Evolutionary conservation across 2,113 vertebrate genomes (phyloP).

Genomic region (Osmerus eperlanus): DNA sequence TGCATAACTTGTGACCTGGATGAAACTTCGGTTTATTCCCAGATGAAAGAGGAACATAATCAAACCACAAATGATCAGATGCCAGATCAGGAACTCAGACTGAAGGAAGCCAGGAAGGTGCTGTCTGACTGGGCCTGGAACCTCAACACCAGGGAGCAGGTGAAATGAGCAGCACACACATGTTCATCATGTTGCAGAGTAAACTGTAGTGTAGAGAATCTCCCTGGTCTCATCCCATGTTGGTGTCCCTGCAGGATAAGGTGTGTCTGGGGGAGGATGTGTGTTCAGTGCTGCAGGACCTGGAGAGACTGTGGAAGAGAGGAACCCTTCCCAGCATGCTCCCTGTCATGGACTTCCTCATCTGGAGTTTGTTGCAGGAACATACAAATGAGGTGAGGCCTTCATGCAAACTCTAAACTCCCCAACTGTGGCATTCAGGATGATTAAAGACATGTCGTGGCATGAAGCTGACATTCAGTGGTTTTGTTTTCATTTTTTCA

Average conservation of each 20-base stretch:
- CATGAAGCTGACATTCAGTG: too few relatives aligned
- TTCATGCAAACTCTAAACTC: too few relatives aligned
- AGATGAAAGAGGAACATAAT: too few relatives aligned
- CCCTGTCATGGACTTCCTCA: slow-evolving; percentile 31
- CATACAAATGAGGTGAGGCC: slow-evolving; percentile 19
- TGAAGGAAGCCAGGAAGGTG: slow-evolving; percentile 3
- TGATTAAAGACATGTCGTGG: too few relatives aligned
- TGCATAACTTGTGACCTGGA: too few relatives aligned
- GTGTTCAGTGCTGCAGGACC: slow-evolving; percentile 6
- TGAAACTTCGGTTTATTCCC: too few relatives aligned
- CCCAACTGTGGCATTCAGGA: too few relatives aligned
- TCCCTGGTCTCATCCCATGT: not conserved
- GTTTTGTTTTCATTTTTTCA: not conserved
- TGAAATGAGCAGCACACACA: not conserved
- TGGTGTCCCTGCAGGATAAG: not conserved
- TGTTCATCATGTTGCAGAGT: not conserved
- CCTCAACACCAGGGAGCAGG: slow-evolving; percentile 1
- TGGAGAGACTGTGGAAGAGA: slow-evolving; percentile 14
- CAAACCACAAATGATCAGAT: not conserved
- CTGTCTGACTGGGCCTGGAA: slow-evolving; percentile 8
- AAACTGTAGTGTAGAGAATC: not conserved
- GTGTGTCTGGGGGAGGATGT: not conserved
- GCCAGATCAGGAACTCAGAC: not conserved
- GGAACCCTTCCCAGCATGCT: slow-evolving; percentile 30
- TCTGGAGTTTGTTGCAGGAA: slow-evolving; percentile 17